Percentiles rank a stretch among this genome's conserved stretches.
Conservation (phyloP, 1,140 invertebrate genomes). For the Procambarus virginalis region DNA sequence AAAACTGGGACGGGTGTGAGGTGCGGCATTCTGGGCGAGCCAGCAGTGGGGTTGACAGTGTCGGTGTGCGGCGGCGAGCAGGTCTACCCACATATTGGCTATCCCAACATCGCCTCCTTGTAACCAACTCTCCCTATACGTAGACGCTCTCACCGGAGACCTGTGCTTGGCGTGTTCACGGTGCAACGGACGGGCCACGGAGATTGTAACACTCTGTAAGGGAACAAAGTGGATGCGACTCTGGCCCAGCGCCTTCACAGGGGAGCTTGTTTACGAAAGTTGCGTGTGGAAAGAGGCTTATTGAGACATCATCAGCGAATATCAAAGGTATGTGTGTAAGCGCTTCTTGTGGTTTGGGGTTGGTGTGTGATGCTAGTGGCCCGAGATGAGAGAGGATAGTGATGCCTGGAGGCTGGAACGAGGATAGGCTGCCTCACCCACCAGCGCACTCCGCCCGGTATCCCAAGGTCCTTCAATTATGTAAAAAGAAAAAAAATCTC, state of each 20-base stretch:
- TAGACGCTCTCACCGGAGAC: not conserved
- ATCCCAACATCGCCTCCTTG: not conserved
- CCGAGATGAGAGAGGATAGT: not conserved
- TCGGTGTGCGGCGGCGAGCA: not conserved
- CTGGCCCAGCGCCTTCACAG: not conserved
- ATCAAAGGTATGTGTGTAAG: not conserved
- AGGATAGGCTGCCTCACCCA: not conserved
- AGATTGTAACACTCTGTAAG: not conserved
- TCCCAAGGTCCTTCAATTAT: not conserved
- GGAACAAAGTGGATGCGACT: not conserved
- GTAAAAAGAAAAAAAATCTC: not conserved
- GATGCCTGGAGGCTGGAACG: not conserved
- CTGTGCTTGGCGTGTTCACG: not conserved
- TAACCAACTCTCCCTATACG: not conserved
- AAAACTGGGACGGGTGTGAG: constrained; percentile 28
- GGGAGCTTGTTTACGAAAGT: constrained; percentile 15
- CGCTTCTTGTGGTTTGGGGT: not conserved
- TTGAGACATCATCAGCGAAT: not conserved
- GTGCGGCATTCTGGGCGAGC: constrained; percentile 25
- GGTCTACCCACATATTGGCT: not conserved
- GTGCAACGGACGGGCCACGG: not conserved
- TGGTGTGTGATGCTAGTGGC: not conserved
- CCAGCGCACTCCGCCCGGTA: not conserved
- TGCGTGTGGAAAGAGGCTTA: not conserved
- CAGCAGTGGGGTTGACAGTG: constrained; percentile 18